Conservation (phyloP, 2,797 vertebrate genomes). For the Pangasius macronema region DNA sequence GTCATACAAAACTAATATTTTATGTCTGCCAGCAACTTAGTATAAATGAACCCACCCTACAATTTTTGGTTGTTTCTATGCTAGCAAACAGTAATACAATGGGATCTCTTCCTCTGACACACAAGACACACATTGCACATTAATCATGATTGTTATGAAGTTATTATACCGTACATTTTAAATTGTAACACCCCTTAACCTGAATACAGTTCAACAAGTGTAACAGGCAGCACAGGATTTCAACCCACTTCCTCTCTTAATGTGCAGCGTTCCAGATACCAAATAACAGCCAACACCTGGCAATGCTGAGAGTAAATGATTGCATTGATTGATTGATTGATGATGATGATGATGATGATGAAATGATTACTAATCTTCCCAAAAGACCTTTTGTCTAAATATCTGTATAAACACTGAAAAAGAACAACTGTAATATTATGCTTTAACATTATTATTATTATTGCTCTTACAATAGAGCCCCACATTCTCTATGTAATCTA, state of each 20-base stretch:
- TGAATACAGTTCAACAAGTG: not conserved
- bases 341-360: no score
- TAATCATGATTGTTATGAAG: not conserved
- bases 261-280: not conserved
- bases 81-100: not conserved
- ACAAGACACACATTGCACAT: not conserved
- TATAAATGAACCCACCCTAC: not conserved
- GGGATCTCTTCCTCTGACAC: not conserved
- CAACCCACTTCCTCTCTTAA: conserved; percentile 9
- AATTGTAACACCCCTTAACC: not conserved
- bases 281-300: not conserved
- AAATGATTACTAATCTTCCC: not conserved
- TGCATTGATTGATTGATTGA: no score
- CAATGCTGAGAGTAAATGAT: not conserved
- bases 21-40: not conserved
- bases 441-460: not conserved
- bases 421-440: not conserved
- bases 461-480: not conserved
- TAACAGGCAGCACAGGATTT: not conserved
- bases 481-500: not conserved
- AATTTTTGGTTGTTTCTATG: not conserved
- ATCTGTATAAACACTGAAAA: not conserved
- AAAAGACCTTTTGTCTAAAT: not conserved
- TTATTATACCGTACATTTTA: not conserved
- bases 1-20: not conserved